Percentiles rank a stretch among this genome's conserved stretches.
Conservation (phyloP, 2,888 invertebrate genomes). For the Patella caerulea region DNA sequence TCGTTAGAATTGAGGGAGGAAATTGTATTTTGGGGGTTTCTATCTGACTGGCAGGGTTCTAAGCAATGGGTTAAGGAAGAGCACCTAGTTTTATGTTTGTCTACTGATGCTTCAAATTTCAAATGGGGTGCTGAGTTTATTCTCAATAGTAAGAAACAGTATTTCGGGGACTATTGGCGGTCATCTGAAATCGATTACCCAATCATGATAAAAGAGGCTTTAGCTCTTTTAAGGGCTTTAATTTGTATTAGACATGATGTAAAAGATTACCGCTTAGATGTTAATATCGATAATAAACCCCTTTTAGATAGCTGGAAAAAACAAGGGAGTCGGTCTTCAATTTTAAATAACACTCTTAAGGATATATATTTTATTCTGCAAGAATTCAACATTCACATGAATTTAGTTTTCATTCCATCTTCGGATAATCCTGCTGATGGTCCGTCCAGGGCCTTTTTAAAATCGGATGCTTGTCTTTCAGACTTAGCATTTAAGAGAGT, state of each 20-base stretch:
- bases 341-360: not conserved
- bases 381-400: not conserved
- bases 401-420: not conserved
- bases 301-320: not conserved
- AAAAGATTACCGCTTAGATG: not conserved
- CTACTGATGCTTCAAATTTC: not conserved
- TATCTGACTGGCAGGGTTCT: not conserved
- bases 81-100: not conserved
- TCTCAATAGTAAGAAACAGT: not conserved
- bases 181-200: not conserved
- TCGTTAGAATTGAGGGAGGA: no score
- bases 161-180: not conserved
- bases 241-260: not conserved
- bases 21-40: not conserved
- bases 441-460: not conserved
- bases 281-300: not conserved
- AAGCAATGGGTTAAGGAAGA: not conserved
- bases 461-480: not conserved
- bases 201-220: not conserved
- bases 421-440: not conserved
- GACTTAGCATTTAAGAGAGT: not conserved
- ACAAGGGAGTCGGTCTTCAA: not conserved
- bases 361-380: not conserved
- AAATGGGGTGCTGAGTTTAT: not conserved
- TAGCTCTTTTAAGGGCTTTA: not conserved